Percentiles rank a stretch among this genome's conserved stretches.
Evolutionary conservation across 2,888 invertebrate species (phyloP).

Genomic region (Congeria kusceri): DNA sequence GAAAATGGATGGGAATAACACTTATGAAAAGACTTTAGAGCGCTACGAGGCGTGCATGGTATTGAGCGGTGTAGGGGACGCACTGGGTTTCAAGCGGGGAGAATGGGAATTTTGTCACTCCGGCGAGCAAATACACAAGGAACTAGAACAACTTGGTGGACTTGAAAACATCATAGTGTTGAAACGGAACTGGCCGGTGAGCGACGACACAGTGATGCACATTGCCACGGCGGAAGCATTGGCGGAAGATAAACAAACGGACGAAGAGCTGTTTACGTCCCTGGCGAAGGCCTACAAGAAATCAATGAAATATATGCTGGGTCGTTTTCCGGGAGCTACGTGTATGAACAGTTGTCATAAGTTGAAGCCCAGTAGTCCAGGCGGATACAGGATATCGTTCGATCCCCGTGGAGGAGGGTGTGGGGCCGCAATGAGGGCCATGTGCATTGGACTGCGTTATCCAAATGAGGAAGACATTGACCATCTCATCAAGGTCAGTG

Average conservation of each 20-base stretch:
- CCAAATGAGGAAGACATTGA: conserved; percentile 75
- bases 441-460: conserved; percentile 84
- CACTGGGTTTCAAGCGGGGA: conserved; percentile 81
- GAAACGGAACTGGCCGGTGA: conserved; percentile 76
- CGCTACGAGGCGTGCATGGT: conserved; percentile 82
- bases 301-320: background rate
- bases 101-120: conserved; percentile 80
- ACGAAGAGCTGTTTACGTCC: background rate
- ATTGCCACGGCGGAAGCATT: conserved; percentile 81
- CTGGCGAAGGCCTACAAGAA: background rate
- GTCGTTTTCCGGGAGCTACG: background rate
- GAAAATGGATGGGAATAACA: too few relatives aligned
- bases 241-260: background rate
- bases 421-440: conserved; percentile 84
- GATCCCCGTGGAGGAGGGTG: conserved; percentile 81
- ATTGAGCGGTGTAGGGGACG: conserved; percentile 83
- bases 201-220: conserved; percentile 85
- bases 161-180: conserved; percentile 73
- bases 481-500: conserved; percentile 79
- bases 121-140: conserved; percentile 77
- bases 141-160: conserved; percentile 76
- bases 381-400: conserved; percentile 54
- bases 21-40: too few relatives aligned
- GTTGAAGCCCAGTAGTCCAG: conserved; percentile 33
- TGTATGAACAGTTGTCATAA: background rate